Percentiles rank a stretch among this genome's conserved stretches.
Conservation (phyloP, 2,113 vertebrate genomes). For the Rhizomys pruinosus region DNA sequence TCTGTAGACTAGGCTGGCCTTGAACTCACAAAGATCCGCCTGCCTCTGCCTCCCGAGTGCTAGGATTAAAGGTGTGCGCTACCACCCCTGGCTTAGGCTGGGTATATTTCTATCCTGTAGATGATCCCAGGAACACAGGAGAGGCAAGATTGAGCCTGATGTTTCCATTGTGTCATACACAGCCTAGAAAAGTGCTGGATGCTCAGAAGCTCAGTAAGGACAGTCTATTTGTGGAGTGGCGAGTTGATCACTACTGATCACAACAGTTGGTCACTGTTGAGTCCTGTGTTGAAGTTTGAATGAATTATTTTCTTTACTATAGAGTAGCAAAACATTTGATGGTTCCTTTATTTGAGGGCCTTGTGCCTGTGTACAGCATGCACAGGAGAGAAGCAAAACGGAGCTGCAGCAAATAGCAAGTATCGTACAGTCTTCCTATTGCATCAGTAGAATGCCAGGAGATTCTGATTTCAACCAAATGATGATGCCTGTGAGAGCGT, state of each 20-base stretch:
- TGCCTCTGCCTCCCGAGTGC: too few species aligned
- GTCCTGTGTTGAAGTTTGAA: not conserved
- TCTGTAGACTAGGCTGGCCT: too few species aligned
- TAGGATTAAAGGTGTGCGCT: too few species aligned
- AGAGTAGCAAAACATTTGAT: not conserved
- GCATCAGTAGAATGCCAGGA: not conserved
- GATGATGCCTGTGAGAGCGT: not conserved
- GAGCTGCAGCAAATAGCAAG: not conserved
- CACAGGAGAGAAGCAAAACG: not conserved
- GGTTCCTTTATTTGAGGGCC: not conserved
- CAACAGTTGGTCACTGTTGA: not conserved
- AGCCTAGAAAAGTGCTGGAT: not conserved
- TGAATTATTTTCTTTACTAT: not conserved
- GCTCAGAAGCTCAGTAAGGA: not conserved
- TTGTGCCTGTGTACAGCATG: not conserved
- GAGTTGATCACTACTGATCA: not conserved
- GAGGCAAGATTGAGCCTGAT: not conserved
- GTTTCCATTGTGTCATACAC: not conserved
- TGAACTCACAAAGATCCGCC: too few species aligned
- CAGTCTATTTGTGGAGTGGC: not conserved
- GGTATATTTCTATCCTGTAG: not conserved
- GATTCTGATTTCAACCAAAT: slow-evolving; percentile 22
- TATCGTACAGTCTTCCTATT: not conserved
- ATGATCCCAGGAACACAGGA: not conserved
- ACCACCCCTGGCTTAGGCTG: too few species aligned